Conservation (phyloP, 2,113 vertebrate species). For the Emydocephalus ijimae region DNA sequence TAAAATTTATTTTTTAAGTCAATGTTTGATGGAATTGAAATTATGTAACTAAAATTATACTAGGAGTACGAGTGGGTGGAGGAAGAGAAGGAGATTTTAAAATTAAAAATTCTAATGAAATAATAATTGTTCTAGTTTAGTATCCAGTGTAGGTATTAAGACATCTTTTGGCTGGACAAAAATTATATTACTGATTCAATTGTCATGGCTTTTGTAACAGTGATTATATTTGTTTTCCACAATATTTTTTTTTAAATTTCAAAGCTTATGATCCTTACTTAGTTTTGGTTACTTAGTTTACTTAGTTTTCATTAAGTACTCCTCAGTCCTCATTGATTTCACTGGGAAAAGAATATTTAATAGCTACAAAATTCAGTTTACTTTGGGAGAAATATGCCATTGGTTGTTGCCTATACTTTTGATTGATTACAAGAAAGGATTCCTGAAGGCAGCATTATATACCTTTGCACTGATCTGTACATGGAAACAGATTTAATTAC, state of each 20-base stretch:
- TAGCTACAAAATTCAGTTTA: not conserved
- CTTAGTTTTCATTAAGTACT: not conserved
- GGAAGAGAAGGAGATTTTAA: constrained; percentile 20
- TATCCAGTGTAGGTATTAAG: constrained; percentile 61
- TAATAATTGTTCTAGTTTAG: constrained; percentile 63
- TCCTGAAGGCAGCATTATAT: not conserved
- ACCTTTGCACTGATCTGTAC: not conserved
- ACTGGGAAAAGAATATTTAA: not conserved
- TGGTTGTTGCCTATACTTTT: not conserved
- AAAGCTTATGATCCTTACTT: not conserved
- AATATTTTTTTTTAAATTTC: constrained; percentile 54
- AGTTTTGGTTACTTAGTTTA: not conserved
- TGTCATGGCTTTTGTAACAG: constrained; percentile 53
- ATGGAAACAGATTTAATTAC: not conserved
- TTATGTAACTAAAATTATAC: constrained; percentile 19
- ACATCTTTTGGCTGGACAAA: constrained; percentile 53
- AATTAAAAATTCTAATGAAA: constrained; percentile 38
- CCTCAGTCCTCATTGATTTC: not conserved
- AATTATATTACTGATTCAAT: constrained; percentile 59
- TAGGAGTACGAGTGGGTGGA: not conserved
- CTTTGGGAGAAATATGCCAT: not conserved
- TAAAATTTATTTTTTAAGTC: constrained; percentile 43
- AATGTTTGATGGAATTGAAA: constrained; percentile 46
- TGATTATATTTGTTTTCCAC: constrained; percentile 50
- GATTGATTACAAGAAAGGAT: not conserved